Conservation (phyloP, 2,113 vertebrate genomes). For the Hypomesus transpacificus region DNA sequence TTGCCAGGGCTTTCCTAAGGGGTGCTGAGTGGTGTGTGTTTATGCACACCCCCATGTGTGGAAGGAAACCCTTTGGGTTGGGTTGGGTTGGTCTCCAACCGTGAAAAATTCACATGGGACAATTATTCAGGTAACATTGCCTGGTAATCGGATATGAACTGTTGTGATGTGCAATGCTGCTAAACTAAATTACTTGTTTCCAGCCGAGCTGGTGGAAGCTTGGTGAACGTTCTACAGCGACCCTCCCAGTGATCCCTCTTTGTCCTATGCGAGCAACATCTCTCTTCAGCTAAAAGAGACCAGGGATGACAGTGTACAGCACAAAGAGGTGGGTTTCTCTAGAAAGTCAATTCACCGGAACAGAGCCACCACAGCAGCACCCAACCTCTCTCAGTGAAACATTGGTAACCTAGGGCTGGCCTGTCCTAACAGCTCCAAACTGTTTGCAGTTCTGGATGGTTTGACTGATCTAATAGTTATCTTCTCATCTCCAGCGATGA, state of each 20-base stretch:
- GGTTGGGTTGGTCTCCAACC: not conserved
- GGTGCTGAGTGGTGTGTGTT: not conserved
- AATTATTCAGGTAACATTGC: constrained; percentile 4
- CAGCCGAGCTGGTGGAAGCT: constrained; percentile 38
- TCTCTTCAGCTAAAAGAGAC: constrained; percentile 44
- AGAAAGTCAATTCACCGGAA: constrained; percentile 37
- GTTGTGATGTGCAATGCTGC: constrained; percentile 14
- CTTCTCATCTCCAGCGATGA: no score
- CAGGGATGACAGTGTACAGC: constrained; percentile 46
- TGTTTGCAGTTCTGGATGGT: no score
- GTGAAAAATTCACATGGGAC: not conserved
- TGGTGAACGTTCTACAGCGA: constrained; percentile 46
- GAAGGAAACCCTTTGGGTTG: no score
- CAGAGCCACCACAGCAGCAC: not conserved
- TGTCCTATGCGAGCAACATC: constrained; percentile 29
- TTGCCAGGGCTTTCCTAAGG: not conserved
- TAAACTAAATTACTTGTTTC: no score
- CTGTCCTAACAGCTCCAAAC: no score
- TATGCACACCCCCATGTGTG: constrained; percentile 7
- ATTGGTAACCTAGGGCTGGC: no score
- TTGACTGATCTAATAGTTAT: no score
- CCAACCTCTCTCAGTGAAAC: no score
- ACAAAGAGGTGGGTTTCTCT: constrained; percentile 51
- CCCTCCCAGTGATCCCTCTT: constrained; percentile 34
- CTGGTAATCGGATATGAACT: constrained; percentile 38